These are phyloP conservation scores for Takifugu bimaculatus DNA, from an alignment of 2,113 vertebrate genomes.

Conservation along the genomic window DNA sequence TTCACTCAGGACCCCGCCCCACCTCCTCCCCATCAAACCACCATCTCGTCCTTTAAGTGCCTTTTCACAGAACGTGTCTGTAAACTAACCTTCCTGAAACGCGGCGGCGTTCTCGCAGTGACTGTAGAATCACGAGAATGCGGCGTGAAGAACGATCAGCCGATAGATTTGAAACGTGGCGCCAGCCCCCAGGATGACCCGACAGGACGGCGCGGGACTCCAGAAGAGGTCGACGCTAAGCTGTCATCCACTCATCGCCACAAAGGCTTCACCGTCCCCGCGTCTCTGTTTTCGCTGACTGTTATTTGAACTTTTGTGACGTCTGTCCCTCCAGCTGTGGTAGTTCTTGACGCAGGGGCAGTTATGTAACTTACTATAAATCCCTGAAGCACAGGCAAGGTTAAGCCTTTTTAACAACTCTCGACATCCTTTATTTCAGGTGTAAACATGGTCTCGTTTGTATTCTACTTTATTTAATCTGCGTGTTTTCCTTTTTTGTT, in stretches of 20 bases:
- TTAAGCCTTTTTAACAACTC: constrained; percentile 2
- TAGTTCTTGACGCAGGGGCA: constrained; percentile 33
- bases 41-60: constrained; percentile 54
- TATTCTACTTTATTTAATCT: constrained; percentile 2
- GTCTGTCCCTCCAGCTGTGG: constrained; percentile 45
- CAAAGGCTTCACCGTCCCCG: constrained; percentile 3
- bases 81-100: constrained; percentile 3
- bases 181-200: not conserved
- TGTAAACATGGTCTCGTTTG: constrained; percentile 5
- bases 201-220: constrained; percentile 19
- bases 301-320: constrained; percentile 30
- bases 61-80: constrained; percentile 54
- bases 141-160: too few species aligned
- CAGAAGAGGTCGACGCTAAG: constrained; percentile 43
- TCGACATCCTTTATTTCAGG: constrained; percentile 6
- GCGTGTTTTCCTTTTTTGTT: not conserved
- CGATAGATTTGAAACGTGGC: too few species aligned
- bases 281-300: constrained; percentile 35
- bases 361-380: constrained; percentile 33
- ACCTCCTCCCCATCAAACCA: constrained; percentile 1
- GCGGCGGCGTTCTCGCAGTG: not conserved
- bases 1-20: constrained; percentile 25
- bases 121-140: constrained; percentile 9
- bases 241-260: constrained; percentile 23
- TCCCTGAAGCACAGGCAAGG: constrained; percentile 24